Evolutionary conservation across 2,888 invertebrate genomes (phyloP).

Genomic region (Labia minor): DNA sequence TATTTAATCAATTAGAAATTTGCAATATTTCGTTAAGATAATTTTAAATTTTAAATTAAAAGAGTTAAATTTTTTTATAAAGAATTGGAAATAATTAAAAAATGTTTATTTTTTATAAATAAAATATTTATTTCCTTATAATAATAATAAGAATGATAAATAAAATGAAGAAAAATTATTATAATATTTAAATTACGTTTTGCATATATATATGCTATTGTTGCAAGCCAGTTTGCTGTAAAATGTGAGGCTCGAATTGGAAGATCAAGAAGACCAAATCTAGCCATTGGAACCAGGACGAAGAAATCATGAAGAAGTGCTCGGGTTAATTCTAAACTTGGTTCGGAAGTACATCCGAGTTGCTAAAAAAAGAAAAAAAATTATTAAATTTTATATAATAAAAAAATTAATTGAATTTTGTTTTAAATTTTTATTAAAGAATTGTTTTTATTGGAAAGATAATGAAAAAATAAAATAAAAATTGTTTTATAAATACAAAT

Average conservation of each 20-base stretch:
- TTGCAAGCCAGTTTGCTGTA: conserved; percentile 77
- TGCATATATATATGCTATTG: conserved; percentile 65
- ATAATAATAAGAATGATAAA: too few relatives aligned
- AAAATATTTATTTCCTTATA: too few relatives aligned
- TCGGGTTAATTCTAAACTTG: conserved; percentile 64
- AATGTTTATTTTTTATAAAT: too few relatives aligned
- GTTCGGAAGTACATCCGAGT: conserved; percentile 65
- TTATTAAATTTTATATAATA: not conserved
- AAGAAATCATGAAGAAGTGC: conserved; percentile 75
- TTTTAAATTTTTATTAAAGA: not conserved
- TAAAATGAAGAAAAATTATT: not conserved
- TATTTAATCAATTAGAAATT: not conserved
- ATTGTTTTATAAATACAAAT: too few relatives aligned
- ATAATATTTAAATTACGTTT: conserved; percentile 27
- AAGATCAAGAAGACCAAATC: conserved; percentile 55
- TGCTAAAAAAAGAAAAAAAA: conserved; percentile 38
- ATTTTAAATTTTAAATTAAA: not conserved
- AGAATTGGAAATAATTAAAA: too few relatives aligned
- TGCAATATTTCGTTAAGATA: not conserved
- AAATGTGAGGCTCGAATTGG: conserved; percentile 72
- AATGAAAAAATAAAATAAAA: not conserved
- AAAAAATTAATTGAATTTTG: not conserved
- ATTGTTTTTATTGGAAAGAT: too few relatives aligned
- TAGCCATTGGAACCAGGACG: conserved; percentile 59
- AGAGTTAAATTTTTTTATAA: too few relatives aligned